Base-by-base conservation (phyloP, 2,888 invertebrate genomes). In the Megaustenia siamemsis region DNA sequence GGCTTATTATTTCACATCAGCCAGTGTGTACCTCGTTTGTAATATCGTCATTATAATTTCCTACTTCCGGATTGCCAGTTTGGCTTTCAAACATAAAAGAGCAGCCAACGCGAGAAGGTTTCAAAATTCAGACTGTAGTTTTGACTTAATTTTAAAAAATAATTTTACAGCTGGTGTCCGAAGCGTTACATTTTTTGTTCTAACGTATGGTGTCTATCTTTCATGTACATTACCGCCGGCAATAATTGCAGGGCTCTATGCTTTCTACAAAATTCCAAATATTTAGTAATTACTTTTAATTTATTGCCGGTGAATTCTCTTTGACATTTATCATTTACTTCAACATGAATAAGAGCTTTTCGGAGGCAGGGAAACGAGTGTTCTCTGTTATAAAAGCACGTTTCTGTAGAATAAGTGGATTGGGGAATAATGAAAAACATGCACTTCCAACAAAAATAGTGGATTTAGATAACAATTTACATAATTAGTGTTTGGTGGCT, bases 31-130 rank as follows among this genome's bases (percentile, higher is more conserved):
- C 32, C 1, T 43, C 0, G 8, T 78, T 3, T 18, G 28, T 28
- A 45, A 60, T 5, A 66, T 77, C 38, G 63, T 28, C 18, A 56
- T 63, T 2, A 63, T 60, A 43, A 21, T 28, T 1, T 78, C 40
- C 28, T 78, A 63, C 15, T 78, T 66, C 21, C 40, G 66, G 28
- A 78, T 78, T 45, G 63, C 63, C 18, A 6, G 18, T n/a, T 12
- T 78, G 43, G 78, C 78, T 66, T 60, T 66, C 18, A 40, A 66
- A 60, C 78, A 45, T 60, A 77, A 78, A 43, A 60, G 28, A 10
- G 78, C 63, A 15, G 18, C 63, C 1, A 66, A 28, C 4, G 28
- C 63, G 0, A 40, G 45, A 32, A 78, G 66, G 21, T 18, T 32
- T 15, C 43, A 32, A 5, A 43, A 6, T 38, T 24, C 28, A 32